phyloP scores from a whole-genome alignment of 2,888 invertebrate species.

The Drosophila subquinaria region DNA sequence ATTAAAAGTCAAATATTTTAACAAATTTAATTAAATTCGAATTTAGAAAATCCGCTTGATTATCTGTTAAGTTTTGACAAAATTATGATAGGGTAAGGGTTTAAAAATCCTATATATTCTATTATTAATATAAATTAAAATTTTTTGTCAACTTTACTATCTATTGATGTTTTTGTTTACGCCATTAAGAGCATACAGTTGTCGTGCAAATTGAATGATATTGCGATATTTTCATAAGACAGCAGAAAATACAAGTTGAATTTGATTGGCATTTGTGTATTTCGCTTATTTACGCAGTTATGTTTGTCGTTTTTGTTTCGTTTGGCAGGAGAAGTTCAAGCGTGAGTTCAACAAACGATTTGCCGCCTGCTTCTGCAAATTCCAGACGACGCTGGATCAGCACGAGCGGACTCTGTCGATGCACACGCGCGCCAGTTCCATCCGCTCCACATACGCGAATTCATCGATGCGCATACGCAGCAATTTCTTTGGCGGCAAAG shows the following conservation, averaged over 20 bases:
- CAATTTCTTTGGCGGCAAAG: constrained; percentile 68
- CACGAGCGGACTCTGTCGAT: constrained; percentile 85
- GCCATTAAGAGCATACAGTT: neutral
- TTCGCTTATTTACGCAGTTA: constrained; percentile 1
- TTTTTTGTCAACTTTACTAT: too few relatives aligned
- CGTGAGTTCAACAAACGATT: constrained; percentile 91
- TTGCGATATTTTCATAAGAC: neutral
- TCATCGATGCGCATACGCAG: constrained; percentile 83
- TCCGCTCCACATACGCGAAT: constrained; percentile 84
- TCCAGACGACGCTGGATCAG: constrained; percentile 77
- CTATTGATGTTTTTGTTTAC: too few relatives aligned
- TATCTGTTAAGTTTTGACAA: too few relatives aligned
- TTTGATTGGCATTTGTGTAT: constrained; percentile 12
- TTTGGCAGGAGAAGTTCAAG: constrained; percentile 92
- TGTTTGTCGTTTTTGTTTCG: neutral
- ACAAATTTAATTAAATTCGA: too few relatives aligned
- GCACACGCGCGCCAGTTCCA: constrained; percentile 84
- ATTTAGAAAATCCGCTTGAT: too few relatives aligned
- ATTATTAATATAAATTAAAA: too few relatives aligned
- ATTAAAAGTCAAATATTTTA: too few relatives aligned
- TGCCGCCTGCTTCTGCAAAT: constrained; percentile 86
- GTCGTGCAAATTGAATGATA: neutral
- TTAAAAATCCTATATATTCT: too few relatives aligned
- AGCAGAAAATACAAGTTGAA: constrained; percentile 8
- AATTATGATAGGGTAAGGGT: too few relatives aligned